phyloP scores from a whole-genome alignment of 2,113 vertebrate genomes.

The Notechis scutatus region DNA sequence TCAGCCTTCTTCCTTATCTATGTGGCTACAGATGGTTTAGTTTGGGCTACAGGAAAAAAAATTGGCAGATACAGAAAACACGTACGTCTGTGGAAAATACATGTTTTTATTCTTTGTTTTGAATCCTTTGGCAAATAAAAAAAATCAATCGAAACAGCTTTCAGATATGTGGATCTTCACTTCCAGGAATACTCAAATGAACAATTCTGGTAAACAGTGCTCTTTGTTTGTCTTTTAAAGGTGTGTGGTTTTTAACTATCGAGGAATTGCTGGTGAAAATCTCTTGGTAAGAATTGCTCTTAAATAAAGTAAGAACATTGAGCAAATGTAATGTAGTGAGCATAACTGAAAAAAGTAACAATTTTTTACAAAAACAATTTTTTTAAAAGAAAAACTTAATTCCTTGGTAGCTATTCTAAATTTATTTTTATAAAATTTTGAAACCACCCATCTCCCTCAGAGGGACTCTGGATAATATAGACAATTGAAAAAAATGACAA shows the following conservation, averaged over 20 bases:
- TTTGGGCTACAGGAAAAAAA: not conserved
- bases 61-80: not conserved
- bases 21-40: not conserved
- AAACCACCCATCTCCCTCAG: not conserved
- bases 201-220: slow-evolving; percentile 18
- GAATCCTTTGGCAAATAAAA: not conserved
- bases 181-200: not conserved
- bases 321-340: slow-evolving; percentile 17
- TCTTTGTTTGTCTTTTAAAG: slow-evolving; percentile 74
- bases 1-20: not conserved
- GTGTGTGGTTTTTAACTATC: slow-evolving; percentile 90
- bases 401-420: slow-evolving; percentile 2
- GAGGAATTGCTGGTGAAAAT: slow-evolving; percentile 83
- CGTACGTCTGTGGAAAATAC: not conserved
- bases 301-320: slow-evolving; percentile 44
- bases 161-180: not conserved
- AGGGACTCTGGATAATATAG: not conserved
- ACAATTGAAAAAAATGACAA: not conserved
- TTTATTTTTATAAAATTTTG: not conserved
- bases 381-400: not conserved
- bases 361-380: not conserved
- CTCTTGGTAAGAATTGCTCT: slow-evolving; percentile 85
- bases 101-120: not conserved
- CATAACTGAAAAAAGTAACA: not conserved
- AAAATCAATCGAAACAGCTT: not conserved